These are phyloP conservation scores for Clanis bilineata DNA, from an alignment of 2,888 invertebrate genomes.

Conservation along the genomic window DNA sequence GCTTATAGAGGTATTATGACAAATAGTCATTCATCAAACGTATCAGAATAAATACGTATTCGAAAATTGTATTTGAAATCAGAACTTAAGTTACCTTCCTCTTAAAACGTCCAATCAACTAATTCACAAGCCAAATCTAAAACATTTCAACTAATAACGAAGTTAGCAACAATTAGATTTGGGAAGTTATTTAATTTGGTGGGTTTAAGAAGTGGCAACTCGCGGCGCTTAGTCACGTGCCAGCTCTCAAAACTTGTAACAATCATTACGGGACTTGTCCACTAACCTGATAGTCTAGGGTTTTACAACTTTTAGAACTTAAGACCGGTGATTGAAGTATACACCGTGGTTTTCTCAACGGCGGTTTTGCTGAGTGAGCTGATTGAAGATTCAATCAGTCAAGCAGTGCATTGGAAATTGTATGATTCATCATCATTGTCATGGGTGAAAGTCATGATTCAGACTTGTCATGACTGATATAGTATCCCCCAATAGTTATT, in stretches of 20 bases:
- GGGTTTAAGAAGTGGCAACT: conserved; percentile 52
- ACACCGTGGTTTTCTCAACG: no score
- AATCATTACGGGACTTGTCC: conserved; percentile 32
- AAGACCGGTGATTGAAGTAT: no score
- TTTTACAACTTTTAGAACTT: not conserved
- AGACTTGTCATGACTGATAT: no score
- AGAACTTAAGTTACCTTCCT: not conserved
- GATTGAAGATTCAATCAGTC: no score
- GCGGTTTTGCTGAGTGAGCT: no score
- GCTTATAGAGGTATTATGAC: no score
- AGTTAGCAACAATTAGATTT: conserved; percentile 49
- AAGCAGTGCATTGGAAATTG: no score
- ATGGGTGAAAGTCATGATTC: no score
- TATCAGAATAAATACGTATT: no score
- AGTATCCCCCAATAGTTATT: no score
- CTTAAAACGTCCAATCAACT: not conserved
- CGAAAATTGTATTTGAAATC: not conserved
- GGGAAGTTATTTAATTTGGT: conserved; percentile 78
- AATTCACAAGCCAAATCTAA: not conserved
- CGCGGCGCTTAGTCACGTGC: conserved; percentile 77
- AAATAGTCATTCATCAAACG: no score
- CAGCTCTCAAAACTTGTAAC: conserved; percentile 62
- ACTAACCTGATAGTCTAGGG: not conserved
- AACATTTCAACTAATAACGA: conserved; percentile 67
- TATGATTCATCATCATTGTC: no score